Conservation (phyloP, 2,113 vertebrate species). For the Sterna hirundo region DNA sequence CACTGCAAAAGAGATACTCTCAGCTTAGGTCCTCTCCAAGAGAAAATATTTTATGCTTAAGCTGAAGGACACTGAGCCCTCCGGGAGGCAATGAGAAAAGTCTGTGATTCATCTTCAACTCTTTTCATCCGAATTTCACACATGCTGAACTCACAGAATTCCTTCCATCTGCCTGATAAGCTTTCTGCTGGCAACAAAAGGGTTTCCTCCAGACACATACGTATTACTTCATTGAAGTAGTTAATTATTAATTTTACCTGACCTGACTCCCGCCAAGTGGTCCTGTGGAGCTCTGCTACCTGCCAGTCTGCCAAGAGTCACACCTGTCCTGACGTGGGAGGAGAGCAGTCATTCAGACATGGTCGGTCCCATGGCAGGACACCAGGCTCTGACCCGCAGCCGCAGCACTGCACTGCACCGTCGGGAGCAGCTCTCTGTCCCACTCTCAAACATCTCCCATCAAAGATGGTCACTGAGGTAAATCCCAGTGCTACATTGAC, state of each 20-base stretch:
- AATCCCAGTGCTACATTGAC: too few relatives aligned
- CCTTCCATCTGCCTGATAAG: not conserved
- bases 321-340: fast-evolving
- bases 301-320: not conserved
- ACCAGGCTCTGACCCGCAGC: not conserved
- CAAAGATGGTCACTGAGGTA: not conserved
- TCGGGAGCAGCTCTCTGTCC: too few relatives aligned
- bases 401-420: fast-evolving
- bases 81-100: not conserved
- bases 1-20: not conserved
- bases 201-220: too few relatives aligned
- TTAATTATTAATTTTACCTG: not conserved
- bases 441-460: not conserved
- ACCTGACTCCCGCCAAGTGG: fast-evolving
- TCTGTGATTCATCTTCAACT: not conserved
- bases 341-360: not conserved
- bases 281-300: not conserved
- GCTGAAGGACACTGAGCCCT: not conserved
- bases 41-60: not conserved
- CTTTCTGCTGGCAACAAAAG: not conserved
- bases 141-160: not conserved
- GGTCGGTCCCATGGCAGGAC: fast-evolving
- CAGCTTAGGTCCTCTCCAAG: not conserved
- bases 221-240: not conserved
- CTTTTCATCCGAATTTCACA: not conserved